Conservation (phyloP, 2,797 vertebrate genomes). For the Ptychadena robeensis region DNA sequence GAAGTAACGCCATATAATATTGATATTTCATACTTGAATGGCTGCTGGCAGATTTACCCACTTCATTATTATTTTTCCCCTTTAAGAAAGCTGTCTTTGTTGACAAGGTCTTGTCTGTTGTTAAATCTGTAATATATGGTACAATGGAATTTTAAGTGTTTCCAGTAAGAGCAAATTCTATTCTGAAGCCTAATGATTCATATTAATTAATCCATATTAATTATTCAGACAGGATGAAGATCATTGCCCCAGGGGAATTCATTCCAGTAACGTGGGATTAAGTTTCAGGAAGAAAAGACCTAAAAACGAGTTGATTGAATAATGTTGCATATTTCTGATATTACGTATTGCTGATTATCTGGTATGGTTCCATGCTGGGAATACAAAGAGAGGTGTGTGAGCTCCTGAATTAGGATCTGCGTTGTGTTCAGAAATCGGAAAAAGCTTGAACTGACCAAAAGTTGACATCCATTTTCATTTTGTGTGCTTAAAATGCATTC, state of each 20-base stretch:
- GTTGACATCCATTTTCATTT: no score
- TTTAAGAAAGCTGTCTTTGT: background rate
- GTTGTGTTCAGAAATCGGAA: no score
- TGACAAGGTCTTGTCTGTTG: background rate
- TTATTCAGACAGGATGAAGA: conserved; percentile 37
- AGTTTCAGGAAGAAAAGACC: background rate
- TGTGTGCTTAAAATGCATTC: no score
- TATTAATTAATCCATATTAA: conserved; percentile 47
- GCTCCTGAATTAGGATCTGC: no score
- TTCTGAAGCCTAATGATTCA: conserved; percentile 26
- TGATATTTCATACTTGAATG: background rate
- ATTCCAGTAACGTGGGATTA: conserved; percentile 51
- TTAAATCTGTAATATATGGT: background rate
- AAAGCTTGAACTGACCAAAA: no score
- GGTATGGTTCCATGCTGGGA: background rate
- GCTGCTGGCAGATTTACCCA: background rate
- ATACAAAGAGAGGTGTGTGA: no score
- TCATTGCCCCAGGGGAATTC: background rate
- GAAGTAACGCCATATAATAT: no score
- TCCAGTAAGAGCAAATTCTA: conserved; percentile 28
- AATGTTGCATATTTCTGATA: background rate
- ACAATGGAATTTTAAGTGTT: background rate
- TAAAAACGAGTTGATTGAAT: background rate
- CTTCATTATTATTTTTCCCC: background rate
- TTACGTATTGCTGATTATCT: background rate